Conservation (phyloP, 1,140 invertebrate species). For the Rhagoletis pomonella region DNA sequence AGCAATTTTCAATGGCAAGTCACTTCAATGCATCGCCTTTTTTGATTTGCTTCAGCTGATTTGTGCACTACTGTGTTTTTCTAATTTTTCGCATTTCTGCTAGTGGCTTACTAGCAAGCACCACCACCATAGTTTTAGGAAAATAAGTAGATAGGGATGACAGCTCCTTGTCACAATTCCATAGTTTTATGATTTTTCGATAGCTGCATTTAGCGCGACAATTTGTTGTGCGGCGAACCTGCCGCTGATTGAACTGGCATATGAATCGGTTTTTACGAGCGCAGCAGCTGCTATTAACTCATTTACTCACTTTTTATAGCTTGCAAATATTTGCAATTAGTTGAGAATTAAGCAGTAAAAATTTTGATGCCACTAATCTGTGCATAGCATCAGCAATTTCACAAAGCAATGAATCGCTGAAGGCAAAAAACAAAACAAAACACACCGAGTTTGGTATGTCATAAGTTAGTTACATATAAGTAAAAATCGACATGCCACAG, state of each 20-base stretch:
- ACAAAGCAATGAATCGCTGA: too few species aligned
- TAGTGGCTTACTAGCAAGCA: background rate
- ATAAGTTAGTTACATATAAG: background rate
- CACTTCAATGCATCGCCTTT: constrained; percentile 6
- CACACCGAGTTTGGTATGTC: background rate
- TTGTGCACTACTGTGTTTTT: background rate
- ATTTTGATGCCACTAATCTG: constrained; percentile 46
- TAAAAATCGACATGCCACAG: constrained; percentile 24
- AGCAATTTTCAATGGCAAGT: constrained; percentile 67
- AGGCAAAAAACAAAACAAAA: background rate
- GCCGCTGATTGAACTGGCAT: background rate
- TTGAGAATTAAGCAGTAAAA: constrained; percentile 46
- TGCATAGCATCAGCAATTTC: constrained; percentile 41
- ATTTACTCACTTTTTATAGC: constrained; percentile 4
- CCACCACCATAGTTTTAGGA: constrained; percentile 23
- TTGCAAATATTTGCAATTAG: constrained; percentile 49
- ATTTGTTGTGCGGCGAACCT: background rate
- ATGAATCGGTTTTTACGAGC: too few species aligned
- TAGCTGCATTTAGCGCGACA: constrained; percentile 45
- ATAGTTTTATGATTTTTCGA: constrained; percentile 45
- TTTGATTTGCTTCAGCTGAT: background rate
- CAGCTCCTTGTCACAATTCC: constrained; percentile 27
- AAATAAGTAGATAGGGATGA: background rate
- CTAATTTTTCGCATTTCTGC: background rate
- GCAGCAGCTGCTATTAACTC: background rate